These are phyloP conservation scores for Pandemis corylana DNA, from an alignment of 2,888 invertebrate genomes.

Conservation along the genomic window DNA sequence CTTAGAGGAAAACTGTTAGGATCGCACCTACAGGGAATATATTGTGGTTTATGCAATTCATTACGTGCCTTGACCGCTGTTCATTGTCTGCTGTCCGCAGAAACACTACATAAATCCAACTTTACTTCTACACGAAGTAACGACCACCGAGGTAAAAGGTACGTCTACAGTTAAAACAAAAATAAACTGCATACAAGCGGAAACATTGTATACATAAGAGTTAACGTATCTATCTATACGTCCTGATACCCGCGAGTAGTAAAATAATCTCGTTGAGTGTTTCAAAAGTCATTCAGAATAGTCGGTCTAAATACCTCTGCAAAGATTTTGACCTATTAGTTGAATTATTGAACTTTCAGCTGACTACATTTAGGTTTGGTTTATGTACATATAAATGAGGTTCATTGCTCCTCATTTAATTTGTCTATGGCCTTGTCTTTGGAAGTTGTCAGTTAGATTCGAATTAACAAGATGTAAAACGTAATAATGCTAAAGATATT, in stretches of 20 bases:
- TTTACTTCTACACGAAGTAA: constrained; percentile 8
- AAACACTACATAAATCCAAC: constrained; percentile 12
- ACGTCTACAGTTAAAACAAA: not conserved
- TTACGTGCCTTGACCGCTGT: constrained; percentile 36
- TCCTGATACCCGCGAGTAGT: not conserved
- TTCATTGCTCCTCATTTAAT: too few species aligned
- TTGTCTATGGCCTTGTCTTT: too few species aligned
- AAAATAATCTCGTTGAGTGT: not conserved
- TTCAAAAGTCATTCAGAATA: not conserved
- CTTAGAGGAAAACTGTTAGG: constrained; percentile 73
- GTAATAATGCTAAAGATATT: too few species aligned
- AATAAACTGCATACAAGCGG: not conserved
- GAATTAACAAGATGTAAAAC: too few species aligned
- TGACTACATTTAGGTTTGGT: too few species aligned
- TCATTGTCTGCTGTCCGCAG: constrained; percentile 10
- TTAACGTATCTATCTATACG: not conserved
- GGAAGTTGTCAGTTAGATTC: too few species aligned
- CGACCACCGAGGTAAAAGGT: not conserved
- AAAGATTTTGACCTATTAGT: too few species aligned
- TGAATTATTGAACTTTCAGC: too few species aligned
- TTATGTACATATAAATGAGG: too few species aligned
- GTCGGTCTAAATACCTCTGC: too few species aligned
- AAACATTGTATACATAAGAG: not conserved
- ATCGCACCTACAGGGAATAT: constrained; percentile 65
- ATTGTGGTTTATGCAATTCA: constrained; percentile 61